phyloP scores from a whole-genome alignment of 2,888 invertebrate genomes.

The Dermolepida albohirtum region DNA sequence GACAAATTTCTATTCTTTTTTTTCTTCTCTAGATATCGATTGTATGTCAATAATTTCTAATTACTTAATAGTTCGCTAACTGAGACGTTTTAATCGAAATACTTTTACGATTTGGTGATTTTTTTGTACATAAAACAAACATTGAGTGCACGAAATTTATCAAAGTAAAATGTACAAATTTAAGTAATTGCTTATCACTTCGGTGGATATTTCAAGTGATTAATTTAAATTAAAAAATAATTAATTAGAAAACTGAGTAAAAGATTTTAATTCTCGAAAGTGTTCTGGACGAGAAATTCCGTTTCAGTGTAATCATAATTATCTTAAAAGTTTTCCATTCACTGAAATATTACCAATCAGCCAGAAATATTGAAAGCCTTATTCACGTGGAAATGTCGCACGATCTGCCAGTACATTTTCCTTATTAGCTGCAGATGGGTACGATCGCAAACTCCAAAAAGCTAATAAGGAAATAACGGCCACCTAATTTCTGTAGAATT shows the following conservation, averaged over 20 bases:
- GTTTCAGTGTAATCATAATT: conserved; percentile 35
- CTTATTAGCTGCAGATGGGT: conserved; percentile 31
- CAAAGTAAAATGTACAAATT: conserved; percentile 27
- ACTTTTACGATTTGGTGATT: conserved; percentile 12
- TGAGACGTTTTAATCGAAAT: conserved; percentile 6
- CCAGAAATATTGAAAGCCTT: conserved; percentile 40
- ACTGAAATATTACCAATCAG: conserved; percentile 38
- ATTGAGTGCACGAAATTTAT: conserved; percentile 17
- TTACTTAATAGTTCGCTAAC: conserved; percentile 11
- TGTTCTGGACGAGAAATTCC: conserved; percentile 27
- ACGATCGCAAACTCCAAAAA: conserved; percentile 8
- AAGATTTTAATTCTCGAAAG: conserved; percentile 35
- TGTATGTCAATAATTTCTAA: conserved; percentile 3
- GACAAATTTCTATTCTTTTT: too few relatives aligned
- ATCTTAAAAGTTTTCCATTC: conserved; percentile 34
- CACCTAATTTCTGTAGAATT: conserved; percentile 12
- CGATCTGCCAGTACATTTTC: conserved; percentile 39
- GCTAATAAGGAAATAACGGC: conserved; percentile 15
- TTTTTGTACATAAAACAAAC: not conserved
- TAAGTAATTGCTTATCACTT: conserved; percentile 35
- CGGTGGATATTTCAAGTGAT: conserved; percentile 24
- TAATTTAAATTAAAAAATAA: conserved; percentile 43
- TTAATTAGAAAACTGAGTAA: conserved; percentile 41
- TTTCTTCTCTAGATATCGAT: not conserved
- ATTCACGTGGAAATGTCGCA: conserved; percentile 37